Evolutionary conservation across 2,797 vertebrate species (phyloP).

Genomic region (Thalassophryne amazonica): DNA sequence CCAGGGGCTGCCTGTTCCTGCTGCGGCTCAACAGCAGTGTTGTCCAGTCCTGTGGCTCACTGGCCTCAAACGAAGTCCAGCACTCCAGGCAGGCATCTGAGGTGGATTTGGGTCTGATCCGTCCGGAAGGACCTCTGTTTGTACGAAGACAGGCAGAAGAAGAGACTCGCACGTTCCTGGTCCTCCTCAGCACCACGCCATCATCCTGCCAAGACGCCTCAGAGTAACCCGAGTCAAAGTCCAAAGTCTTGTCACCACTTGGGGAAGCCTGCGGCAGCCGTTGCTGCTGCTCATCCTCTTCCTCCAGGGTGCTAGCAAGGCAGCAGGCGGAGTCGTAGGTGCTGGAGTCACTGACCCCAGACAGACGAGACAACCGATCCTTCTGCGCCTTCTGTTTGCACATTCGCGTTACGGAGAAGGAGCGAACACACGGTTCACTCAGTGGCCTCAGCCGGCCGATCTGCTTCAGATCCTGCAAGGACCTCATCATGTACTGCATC

Average conservation of each 20-base stretch:
- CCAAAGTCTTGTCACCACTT: constrained; percentile 86
- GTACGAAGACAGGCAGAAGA: constrained; percentile 82
- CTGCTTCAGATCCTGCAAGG: constrained; percentile 80
- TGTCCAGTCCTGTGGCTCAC: constrained; percentile 89
- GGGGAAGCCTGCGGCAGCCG: constrained; percentile 72
- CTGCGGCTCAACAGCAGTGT: constrained; percentile 89
- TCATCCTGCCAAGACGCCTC: constrained; percentile 93
- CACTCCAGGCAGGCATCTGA: constrained; percentile 93
- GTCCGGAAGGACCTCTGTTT: constrained; percentile 57
- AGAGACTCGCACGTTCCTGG: constrained; percentile 80
- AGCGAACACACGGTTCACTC: constrained; percentile 53
- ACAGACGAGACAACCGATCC: constrained; percentile 68
- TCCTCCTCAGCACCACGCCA: constrained; percentile 79
- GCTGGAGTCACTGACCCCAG: constrained; percentile 82
- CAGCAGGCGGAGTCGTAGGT: constrained; percentile 89
- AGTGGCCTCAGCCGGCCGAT: constrained; percentile 66
- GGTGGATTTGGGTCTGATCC: constrained; percentile 89
- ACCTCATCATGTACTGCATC: constrained; percentile 81
- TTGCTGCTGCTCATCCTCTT: constrained; percentile 70
- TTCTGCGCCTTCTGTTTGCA: constrained; percentile 68
- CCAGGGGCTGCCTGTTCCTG: constrained; percentile 91
- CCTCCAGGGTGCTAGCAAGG: constrained; percentile 80
- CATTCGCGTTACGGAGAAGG: constrained; percentile 60
- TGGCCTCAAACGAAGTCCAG: constrained; percentile 85
- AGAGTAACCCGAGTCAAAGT: constrained; percentile 93